These are phyloP conservation scores for Gallinago media DNA, from an alignment of 2,113 vertebrate species.

Conservation along the genomic window DNA sequence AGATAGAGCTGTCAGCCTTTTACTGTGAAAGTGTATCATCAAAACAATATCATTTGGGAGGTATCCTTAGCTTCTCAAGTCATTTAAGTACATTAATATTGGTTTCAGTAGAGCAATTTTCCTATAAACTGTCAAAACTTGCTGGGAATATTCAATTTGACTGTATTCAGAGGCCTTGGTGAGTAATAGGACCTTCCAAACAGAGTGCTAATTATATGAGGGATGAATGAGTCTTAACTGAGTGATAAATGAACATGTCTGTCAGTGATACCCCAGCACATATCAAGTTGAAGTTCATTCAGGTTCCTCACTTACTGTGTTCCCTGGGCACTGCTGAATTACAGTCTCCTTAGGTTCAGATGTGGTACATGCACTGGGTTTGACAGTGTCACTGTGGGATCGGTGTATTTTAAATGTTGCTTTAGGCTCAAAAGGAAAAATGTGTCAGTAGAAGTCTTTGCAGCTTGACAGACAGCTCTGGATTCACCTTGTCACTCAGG, in stretches of 20 bases:
- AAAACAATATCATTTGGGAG: not conserved
- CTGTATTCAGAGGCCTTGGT: not conserved
- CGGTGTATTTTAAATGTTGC: constrained; percentile 1
- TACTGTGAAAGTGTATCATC: not conserved
- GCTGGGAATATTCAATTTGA: not conserved
- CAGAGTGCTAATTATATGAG: not conserved
- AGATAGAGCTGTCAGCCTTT: not conserved
- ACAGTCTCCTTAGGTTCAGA: not conserved
- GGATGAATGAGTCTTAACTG: not conserved
- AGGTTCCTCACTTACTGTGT: not conserved
- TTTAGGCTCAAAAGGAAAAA: constrained; percentile 4
- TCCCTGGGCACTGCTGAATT: not conserved
- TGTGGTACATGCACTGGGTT: not conserved
- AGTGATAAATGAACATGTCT: not conserved
- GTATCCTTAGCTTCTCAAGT: not conserved
- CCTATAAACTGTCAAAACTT: not conserved
- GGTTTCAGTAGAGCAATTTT: constrained; percentile 4
- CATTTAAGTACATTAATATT: not conserved
- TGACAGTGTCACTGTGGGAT: not conserved
- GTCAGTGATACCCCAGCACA: not conserved
- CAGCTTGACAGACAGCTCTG: not conserved
- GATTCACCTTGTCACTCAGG: not conserved
- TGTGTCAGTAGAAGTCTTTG: not conserved
- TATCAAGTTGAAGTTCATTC: not conserved
- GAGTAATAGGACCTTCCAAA: not conserved